Percentiles rank a stretch among this genome's conserved stretches.
Conservation (phyloP, 2,888 invertebrate genomes). For the Zaprionus obscuricornis region DNA sequence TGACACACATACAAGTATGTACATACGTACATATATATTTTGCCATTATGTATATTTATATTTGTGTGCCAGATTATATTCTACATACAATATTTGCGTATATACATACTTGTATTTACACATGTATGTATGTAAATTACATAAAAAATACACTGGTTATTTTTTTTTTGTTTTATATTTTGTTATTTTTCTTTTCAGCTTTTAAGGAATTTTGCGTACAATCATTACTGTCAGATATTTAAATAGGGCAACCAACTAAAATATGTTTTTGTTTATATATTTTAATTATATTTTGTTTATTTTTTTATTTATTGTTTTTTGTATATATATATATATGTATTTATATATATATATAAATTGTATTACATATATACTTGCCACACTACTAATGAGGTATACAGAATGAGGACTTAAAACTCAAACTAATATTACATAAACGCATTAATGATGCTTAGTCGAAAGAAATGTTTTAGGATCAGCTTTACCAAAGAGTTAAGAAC, state of each 20-base stretch:
- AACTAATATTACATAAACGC: constrained; percentile 60
- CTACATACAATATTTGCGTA: constrained; percentile 5
- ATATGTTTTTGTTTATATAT: constrained; percentile 28
- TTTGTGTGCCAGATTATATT: not conserved
- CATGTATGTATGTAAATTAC: constrained; percentile 62
- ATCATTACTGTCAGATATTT: constrained; percentile 24
- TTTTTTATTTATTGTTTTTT: not conserved
- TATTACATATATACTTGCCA: constrained; percentile 52
- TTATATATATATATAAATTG: constrained; percentile 28
- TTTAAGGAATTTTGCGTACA: constrained; percentile 43
- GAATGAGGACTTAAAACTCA: constrained; percentile 58
- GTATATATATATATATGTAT: constrained; percentile 11
- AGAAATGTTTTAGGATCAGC: constrained; percentile 57
- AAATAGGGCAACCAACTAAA: constrained; percentile 41
- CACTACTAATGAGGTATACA: constrained; percentile 72
- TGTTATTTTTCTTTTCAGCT: constrained; percentile 35
- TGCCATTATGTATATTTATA: no score
- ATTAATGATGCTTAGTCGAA: constrained; percentile 38
- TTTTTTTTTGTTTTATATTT: constrained; percentile 21
- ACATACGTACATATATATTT: constrained; percentile 8
- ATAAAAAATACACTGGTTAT: constrained; percentile 71
- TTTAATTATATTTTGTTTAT: constrained; percentile 28
- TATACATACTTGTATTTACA: not conserved
- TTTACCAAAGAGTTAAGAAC: constrained; percentile 54
- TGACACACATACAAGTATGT: not conserved